Evolutionary conservation across 1,140 invertebrate genomes (phyloP).

Genomic region (Hylaeus volcanicus): DNA sequence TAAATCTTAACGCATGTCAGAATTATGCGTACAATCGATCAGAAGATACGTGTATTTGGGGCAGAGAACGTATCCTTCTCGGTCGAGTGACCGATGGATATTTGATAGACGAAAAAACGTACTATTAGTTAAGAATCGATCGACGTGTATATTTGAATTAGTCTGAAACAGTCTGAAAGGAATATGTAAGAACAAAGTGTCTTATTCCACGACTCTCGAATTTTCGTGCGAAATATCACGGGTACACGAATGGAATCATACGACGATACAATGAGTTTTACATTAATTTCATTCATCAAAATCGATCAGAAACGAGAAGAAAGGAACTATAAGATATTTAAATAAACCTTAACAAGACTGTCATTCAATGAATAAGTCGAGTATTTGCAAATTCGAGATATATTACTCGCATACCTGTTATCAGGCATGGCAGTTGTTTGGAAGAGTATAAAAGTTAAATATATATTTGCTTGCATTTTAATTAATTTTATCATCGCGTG

Average conservation of each 20-base stretch:
- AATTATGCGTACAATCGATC: conserved; percentile 16
- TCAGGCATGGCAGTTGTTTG: conserved; percentile 62
- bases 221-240: background rate
- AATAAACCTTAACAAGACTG: background rate
- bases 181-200: conserved; percentile 15
- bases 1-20: background rate
- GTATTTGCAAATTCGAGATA: conserved; percentile 11
- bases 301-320: background rate
- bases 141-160: background rate
- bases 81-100: conserved; percentile 17
- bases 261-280: background rate
- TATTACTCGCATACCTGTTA: conserved; percentile 6
- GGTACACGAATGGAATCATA: background rate
- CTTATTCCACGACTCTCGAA: background rate
- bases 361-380: conserved; percentile 15
- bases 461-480: conserved; percentile 74
- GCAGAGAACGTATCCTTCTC: background rate
- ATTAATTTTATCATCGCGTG: conserved; percentile 76
- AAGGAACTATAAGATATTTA: background rate
- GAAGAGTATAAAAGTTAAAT: conserved; percentile 73
- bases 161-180: background rate
- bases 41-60: conserved; percentile 22
- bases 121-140: conserved; percentile 2
- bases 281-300: conserved; percentile 5
- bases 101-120: background rate